These are phyloP conservation scores for Austrolebias charrua DNA, from an alignment of 2,797 vertebrate genomes.

Conservation along the genomic window DNA sequence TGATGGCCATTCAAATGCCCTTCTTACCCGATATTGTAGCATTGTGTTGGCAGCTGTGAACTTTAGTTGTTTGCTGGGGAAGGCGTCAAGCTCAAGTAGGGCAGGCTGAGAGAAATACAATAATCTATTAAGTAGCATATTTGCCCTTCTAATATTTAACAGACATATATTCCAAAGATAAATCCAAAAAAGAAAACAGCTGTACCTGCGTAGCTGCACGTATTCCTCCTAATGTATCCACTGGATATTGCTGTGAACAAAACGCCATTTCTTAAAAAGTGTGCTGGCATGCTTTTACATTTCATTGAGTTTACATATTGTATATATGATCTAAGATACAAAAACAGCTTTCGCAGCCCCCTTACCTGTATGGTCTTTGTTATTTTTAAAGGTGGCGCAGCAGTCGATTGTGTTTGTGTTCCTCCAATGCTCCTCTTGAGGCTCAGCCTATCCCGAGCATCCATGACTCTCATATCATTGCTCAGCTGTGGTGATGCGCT, in stretches of 20 bases:
- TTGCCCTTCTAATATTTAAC: not conserved
- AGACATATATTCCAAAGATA: not conserved
- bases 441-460: slow-evolving; percentile 92
- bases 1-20: not conserved
- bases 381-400: slow-evolving; percentile 86
- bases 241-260: slow-evolving; percentile 75
- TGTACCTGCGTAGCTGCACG: slow-evolving; percentile 68
- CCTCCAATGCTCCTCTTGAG: slow-evolving; percentile 87
- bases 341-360: not conserved
- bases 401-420: slow-evolving; percentile 65
- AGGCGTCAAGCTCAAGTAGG: slow-evolving; percentile 76
- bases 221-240: slow-evolving; percentile 71
- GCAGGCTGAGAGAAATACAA: slow-evolving; percentile 54
- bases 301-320: not conserved
- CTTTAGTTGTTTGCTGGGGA: slow-evolving; percentile 89
- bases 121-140: not conserved
- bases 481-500: slow-evolving; percentile 57
- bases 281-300: not conserved
- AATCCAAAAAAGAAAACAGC: not conserved
- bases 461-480: slow-evolving; percentile 84
- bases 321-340: not conserved
- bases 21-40: slow-evolving; percentile 72
- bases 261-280: not conserved
- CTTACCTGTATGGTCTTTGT: slow-evolving; percentile 96
- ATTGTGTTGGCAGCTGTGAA: slow-evolving; percentile 81